These are phyloP conservation scores for Dendrolimus houi DNA, from an alignment of 2,888 invertebrate species.

Conservation along the genomic window DNA sequence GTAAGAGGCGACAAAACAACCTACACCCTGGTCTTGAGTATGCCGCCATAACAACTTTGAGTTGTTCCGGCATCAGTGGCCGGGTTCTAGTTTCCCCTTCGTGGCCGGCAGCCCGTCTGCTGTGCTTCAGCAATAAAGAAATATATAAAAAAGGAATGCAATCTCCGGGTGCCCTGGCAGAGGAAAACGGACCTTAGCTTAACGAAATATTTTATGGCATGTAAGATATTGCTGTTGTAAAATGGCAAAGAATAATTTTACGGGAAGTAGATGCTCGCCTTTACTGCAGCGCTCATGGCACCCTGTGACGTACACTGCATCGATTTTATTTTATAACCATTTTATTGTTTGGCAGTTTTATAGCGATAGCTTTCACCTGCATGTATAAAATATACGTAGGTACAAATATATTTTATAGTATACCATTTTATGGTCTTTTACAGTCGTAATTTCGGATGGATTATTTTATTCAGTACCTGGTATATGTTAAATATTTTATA, in stretches of 20 bases:
- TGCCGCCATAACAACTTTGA: background rate
- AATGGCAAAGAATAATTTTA: too few species aligned
- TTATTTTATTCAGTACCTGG: too few species aligned
- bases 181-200: too few species aligned
- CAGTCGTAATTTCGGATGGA: too few species aligned
- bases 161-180: too few species aligned
- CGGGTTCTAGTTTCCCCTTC: background rate
- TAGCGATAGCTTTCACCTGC: slow-evolving; percentile 14
- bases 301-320: slow-evolving; percentile 15
- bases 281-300: background rate
- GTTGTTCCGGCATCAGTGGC: background rate
- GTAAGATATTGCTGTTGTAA: too few species aligned
- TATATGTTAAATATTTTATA: too few species aligned
- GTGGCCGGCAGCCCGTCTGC: background rate
- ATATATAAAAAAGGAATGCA: too few species aligned
- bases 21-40: background rate
- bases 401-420: slow-evolving; percentile 12
- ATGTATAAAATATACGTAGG: slow-evolving; percentile 5
- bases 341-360: slow-evolving; percentile 31
- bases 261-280: too few species aligned
- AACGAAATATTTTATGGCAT: too few species aligned
- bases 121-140: too few species aligned
- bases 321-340: slow-evolving; percentile 27
- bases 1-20: background rate
- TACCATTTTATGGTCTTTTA: slow-evolving; percentile 5